Evolutionary conservation across 2,797 vertebrate genomes (phyloP), one percentile per base, ranked within the genome.

Genomic region (Glossophaga mutica): DNA sequence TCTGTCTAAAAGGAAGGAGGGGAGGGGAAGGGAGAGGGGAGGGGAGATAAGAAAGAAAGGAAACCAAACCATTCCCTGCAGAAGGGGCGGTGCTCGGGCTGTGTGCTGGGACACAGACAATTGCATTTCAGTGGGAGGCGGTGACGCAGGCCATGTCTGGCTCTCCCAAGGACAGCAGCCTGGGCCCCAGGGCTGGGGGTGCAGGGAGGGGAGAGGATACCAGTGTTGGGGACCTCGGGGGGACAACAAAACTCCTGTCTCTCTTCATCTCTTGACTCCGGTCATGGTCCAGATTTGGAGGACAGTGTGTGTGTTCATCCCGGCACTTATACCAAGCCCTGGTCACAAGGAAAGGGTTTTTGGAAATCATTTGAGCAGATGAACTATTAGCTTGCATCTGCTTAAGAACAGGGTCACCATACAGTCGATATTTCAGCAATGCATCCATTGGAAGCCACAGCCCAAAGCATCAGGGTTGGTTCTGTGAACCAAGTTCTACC

Each of bases 361-460:
- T 6, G 77, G 52, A 86, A 73, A 55, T 19, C 24, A 24, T 9
- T 24, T n/a, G 15, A 52, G 52, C 44, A 5, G 29, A 22, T n/a
- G 19, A 87, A 44, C 5, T n/a, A 6, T 62, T 11, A 15, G 15
- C 46, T 89, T 34, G 83, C 24, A 14, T 26, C 39, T 21, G 34
- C 62, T 83, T 32, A 55, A 78, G 71, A 78, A 8, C 26, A 74
- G 11, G 5, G 19, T 5, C 39, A 11, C n/a, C n/a, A 4, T 42
- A 6, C 32, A 3, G 7, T 78, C 21, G 26, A 4, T 42, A 73
- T 62, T 29, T 48, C 62, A 9, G 39, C 44, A 24, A 1, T 0
- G 8, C 18, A 0, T 48, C 42, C 2, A 3, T 5, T 4, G 6
- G 46, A 24, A 37, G 24, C 32, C 21, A 18, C 48, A 3, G 6